A percentile compares a stretch with the other conserved stretches of the same genome.
These are phyloP conservation scores for Glaucopsyche alexis DNA, from an alignment of 2,888 invertebrate species.

Conservation along the genomic window DNA sequence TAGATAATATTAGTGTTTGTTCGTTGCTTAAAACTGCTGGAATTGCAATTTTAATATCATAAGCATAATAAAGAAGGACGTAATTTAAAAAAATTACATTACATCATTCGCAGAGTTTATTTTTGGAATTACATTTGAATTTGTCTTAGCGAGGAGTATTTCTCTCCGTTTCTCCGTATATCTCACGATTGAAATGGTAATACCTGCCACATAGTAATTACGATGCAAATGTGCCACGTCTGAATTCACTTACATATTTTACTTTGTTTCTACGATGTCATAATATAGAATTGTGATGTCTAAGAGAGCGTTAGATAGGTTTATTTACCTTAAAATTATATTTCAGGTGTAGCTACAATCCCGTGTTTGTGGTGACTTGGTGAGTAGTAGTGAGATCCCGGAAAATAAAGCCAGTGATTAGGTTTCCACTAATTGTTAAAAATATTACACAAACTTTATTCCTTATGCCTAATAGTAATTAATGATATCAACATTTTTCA, in stretches of 20 bases:
- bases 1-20: too few species aligned
- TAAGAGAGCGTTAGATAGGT: background rate
- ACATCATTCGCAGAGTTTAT: slow-evolving; percentile 4
- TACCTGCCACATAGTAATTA: slow-evolving; percentile 60
- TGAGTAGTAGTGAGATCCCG: too few species aligned
- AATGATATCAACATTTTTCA: too few species aligned
- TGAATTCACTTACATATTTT: slow-evolving; percentile 38
- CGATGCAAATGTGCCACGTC: slow-evolving; percentile 61
- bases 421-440: too few species aligned
- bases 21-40: too few species aligned
- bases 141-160: slow-evolving; percentile 36
- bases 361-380: too few species aligned
- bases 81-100: background rate
- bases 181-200: slow-evolving; percentile 71
- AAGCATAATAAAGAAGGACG: background rate
- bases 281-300: background rate
- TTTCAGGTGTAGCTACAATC: too few species aligned
- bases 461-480: too few species aligned
- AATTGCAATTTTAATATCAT: too few species aligned
- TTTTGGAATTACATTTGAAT: slow-evolving; percentile 16
- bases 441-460: too few species aligned
- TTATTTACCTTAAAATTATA: too few species aligned
- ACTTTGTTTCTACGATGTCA: background rate
- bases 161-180: slow-evolving; percentile 48
- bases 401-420: too few species aligned